Evolutionary conservation across 1,140 invertebrate genomes (phyloP).

Genomic region (Galendromus occidentalis): DNA sequence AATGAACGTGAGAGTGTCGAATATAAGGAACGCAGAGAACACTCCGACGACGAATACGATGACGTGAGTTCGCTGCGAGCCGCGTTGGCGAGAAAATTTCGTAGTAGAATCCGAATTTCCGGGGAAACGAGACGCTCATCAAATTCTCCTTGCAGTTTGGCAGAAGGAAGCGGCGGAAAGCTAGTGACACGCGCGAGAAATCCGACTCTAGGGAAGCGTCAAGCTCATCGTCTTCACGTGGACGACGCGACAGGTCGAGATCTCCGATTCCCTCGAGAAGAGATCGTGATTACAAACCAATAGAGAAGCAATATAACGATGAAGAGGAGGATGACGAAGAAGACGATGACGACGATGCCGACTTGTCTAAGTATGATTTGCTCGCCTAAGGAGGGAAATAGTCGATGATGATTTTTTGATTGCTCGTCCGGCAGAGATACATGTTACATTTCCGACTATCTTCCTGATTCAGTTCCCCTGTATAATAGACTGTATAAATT

Average conservation of each 20-base stretch:
- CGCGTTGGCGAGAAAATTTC: not conserved
- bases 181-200: slow-evolving; percentile 19
- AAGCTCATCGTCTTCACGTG: not conserved
- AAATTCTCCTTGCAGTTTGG: slow-evolving; percentile 42
- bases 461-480: too few relatives aligned
- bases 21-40: slow-evolving; percentile 58
- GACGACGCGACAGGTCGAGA: slow-evolving; percentile 15
- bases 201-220: not conserved
- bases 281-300: slow-evolving; percentile 28
- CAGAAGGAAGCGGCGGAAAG: slow-evolving; percentile 44
- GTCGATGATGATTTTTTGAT: too few relatives aligned
- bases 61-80: slow-evolving; percentile 37
- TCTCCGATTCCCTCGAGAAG: slow-evolving; percentile 19
- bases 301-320: slow-evolving; percentile 22
- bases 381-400: not conserved
- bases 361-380: slow-evolving; percentile 60
- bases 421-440: too few relatives aligned
- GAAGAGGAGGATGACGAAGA: slow-evolving; percentile 27
- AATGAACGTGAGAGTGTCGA: slow-evolving; percentile 83
- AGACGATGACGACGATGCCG: slow-evolving; percentile 27
- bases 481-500: too few relatives aligned
- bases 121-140: slow-evolving; percentile 7
- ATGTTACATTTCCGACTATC: too few relatives aligned
- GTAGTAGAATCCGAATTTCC: not conserved
- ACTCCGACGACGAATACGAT: slow-evolving; percentile 75